Percentiles rank a stretch among this genome's conserved stretches.
phyloP scores from a whole-genome alignment of 2,888 invertebrate genomes.

The Dolichomitus sp. region DNA sequence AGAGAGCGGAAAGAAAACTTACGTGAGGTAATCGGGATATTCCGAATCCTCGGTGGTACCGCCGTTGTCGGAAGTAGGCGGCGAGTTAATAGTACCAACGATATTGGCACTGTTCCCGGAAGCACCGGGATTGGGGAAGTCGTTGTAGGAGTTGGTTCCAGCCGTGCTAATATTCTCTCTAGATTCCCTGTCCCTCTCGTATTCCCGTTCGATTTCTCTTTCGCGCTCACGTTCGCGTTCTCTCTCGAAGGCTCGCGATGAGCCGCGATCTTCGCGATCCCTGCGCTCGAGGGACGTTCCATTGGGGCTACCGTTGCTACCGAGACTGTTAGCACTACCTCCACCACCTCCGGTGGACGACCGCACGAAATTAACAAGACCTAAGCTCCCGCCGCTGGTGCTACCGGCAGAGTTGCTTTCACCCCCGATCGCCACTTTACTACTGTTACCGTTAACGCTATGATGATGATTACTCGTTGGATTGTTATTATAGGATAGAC shows the following conservation, averaged over 20 bases:
- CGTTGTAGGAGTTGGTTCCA: conserved; percentile 65
- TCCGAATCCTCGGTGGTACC: conserved; percentile 76
- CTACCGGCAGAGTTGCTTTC: conserved; percentile 18
- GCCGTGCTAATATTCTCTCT: conserved; percentile 61
- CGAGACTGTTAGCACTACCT: conserved; percentile 10
- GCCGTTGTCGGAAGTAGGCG: conserved; percentile 60
- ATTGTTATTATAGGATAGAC: conserved; percentile 73
- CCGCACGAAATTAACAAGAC: conserved; percentile 55
- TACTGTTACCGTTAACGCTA: conserved; percentile 56
- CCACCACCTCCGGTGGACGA: conserved; percentile 18
- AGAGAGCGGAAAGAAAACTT: conserved; percentile 78
- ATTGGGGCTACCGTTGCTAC: conserved; percentile 58
- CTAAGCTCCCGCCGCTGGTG: conserved; percentile 48
- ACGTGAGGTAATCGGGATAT: conserved; percentile 88
- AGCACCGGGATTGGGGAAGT: conserved; percentile 60
- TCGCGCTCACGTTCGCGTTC: conserved; percentile 69
- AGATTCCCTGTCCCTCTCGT: conserved; percentile 61
- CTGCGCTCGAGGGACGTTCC: conserved; percentile 72
- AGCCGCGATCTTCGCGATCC: conserved; percentile 75
- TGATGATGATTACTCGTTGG: conserved; percentile 68
- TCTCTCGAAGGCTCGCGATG: conserved; percentile 22
- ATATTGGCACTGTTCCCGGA: conserved; percentile 58
- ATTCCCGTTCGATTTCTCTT: conserved; percentile 60
- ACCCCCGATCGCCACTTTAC: conserved; percentile 35
- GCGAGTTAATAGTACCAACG: conserved; percentile 49